Percentiles rank a stretch among this genome's conserved stretches.
phyloP scores from a whole-genome alignment of 2,797 vertebrate species.

The Prunella strophiata region DNA sequence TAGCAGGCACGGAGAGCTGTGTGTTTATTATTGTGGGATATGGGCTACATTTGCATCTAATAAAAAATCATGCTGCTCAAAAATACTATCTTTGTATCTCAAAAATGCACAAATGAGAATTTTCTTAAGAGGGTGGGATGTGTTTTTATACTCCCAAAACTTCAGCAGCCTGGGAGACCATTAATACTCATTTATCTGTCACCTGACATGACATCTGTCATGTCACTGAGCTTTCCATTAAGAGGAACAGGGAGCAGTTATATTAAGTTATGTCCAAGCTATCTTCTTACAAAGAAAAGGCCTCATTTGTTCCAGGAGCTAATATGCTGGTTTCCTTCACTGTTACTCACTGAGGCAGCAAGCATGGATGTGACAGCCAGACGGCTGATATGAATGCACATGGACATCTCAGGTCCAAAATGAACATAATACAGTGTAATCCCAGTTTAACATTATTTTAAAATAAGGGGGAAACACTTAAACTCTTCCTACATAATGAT shows the following conservation, averaged over 20 bases:
- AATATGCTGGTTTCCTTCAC: constrained; percentile 48
- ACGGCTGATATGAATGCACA: constrained; percentile 42
- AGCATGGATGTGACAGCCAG: constrained; percentile 43
- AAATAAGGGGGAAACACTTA: constrained; percentile 53
- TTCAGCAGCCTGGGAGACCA: constrained; percentile 5
- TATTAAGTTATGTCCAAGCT: constrained; percentile 40
- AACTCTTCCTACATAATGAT: constrained; percentile 44
- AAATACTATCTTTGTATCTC: neutral
- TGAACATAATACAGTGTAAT: constrained; percentile 33
- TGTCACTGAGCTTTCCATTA: constrained; percentile 32
- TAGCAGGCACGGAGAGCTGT: fast-evolving
- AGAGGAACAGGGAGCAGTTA: constrained; percentile 29
- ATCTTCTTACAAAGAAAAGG: constrained; percentile 50
- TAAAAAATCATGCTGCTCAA: neutral
- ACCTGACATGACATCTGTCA: constrained; percentile 52
- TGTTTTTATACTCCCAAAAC: neutral
- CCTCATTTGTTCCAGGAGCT: constrained; percentile 36
- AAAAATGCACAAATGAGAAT: neutral
- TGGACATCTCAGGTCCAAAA: constrained; percentile 51
- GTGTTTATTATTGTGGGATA: neutral
- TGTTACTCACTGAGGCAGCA: constrained; percentile 52
- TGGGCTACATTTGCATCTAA: fast-evolving
- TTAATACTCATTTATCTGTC: constrained; percentile 35
- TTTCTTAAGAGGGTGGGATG: neutral
- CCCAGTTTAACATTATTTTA: constrained; percentile 56